Evolutionary conservation across 2,888 invertebrate genomes (phyloP), one percentile per base, ranked within the genome.

Genomic region (Diabrotica balteata): DNA sequence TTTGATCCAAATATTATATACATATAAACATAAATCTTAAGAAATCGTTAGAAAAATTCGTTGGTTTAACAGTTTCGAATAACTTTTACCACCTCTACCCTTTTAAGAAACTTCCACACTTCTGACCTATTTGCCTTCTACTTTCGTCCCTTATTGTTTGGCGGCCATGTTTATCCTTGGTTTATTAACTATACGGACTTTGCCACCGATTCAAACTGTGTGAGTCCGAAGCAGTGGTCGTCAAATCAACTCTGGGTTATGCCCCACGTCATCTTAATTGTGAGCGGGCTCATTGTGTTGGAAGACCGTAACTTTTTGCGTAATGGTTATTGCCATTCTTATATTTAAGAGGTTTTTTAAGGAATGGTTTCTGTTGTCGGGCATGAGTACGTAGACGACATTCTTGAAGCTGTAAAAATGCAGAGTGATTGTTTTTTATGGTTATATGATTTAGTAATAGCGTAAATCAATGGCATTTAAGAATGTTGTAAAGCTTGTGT

Each of bases 121-220:
- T 52, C 52, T 32, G 52, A 32, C 32, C 32, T 32, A 32, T 32
- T 32, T 32, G 32, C 32, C 8, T 54, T 50, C 44, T 22, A 22
- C 44, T 49, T 57, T 50, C 50, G 50, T 43, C 32, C 51, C 45
- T 42, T 58, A 63, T 58, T 59, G 55, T 46, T 11, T 11, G 58
- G 45, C 51, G 51, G 22, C 52, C 64, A 50, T 58, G 64, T 59
- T 64, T 64, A 64, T 59, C 17, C 52, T 44, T 64, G 59, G 52
- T 64, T 58, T 58, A 64, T 64, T 64, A 64, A 64, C 64, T 58
- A 46, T 55, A 50, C 57, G 57, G 44, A 50, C 57, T 63, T 63
- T 63, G 57, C 57, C 57, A 63, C 57, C 63, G 57, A 63, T 63
- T 57, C 57, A 63, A 22, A 57, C 43, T 49, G 63, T 63, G 49